Evolutionary conservation across 1,140 invertebrate species (phyloP).

Genomic region (Delia radicum): DNA sequence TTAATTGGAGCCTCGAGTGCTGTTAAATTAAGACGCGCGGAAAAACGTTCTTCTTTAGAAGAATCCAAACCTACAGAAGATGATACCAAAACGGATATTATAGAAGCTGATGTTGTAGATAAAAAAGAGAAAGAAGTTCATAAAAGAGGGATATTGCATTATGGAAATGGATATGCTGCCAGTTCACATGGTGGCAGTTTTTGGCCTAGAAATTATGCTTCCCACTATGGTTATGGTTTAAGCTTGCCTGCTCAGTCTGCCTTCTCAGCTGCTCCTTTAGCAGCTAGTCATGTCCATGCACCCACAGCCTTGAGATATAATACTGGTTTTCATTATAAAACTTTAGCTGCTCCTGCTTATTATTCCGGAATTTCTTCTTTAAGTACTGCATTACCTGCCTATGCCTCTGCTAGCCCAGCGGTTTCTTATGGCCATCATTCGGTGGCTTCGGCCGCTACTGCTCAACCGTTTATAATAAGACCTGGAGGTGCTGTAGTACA

Average conservation of each 20-base stretch:
- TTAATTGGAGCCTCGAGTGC: background rate
- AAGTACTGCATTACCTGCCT: conserved; percentile 1
- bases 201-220: conserved; percentile 45
- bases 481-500: conserved; percentile 47
- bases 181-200: background rate
- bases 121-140: conserved; percentile 38
- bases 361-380: background rate
- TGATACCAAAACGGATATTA: background rate
- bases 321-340: conserved; percentile 35
- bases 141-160: conserved; percentile 44
- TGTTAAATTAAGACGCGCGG: background rate
- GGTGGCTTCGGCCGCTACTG: conserved; percentile 4
- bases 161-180: conserved; percentile 24
- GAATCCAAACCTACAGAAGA: background rate
- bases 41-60: background rate
- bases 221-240: conserved; percentile 48
- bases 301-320: conserved; percentile 35
- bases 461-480: conserved; percentile 40
- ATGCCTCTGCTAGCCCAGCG: background rate
- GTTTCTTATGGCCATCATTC: conserved; percentile 19
- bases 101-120: background rate
- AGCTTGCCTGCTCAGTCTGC: conserved; percentile 39
- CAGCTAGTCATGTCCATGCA: conserved; percentile 24
- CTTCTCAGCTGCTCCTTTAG: background rate
- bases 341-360: background rate